Percentiles rank a stretch among this genome's conserved stretches.
Evolutionary conservation across 2,113 vertebrate genomes (phyloP).

Genomic region (Hiodon alosoides): DNA sequence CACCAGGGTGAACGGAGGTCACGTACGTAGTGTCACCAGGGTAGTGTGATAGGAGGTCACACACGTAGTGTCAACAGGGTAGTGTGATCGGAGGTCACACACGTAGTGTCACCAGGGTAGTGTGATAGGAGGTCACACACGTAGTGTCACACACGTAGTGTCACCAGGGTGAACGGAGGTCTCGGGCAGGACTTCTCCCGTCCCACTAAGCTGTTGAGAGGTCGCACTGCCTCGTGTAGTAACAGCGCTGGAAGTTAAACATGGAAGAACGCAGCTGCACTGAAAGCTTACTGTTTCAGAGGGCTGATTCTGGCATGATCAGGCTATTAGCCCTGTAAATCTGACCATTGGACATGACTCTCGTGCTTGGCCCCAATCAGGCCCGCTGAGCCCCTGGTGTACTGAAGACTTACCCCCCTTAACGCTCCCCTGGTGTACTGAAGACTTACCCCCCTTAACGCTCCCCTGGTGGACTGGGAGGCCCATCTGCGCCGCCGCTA

Average conservation of each 20-base stretch:
- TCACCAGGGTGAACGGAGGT: too few species aligned
- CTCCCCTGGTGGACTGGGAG: conserved; percentile 82
- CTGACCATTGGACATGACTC: background rate
- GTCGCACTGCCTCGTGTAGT: background rate
- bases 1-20: background rate
- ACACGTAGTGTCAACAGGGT: too few species aligned
- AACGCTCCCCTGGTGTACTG: conserved; percentile 69
- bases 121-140: too few species aligned
- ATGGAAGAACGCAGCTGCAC: background rate
- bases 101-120: too few species aligned
- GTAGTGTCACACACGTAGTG: too few species aligned
- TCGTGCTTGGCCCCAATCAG: background rate
- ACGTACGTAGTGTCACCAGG: background rate
- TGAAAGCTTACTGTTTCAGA: background rate
- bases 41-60: background rate
- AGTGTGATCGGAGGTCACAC: background rate
- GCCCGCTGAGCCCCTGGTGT: conserved; percentile 29
- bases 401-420: conserved; percentile 73
- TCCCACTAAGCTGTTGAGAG: background rate
- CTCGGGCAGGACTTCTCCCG: background rate
- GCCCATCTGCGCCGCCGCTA: conserved; percentile 80
- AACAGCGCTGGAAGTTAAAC: background rate
- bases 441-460: conserved; percentile 77
- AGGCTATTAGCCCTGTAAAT: background rate
- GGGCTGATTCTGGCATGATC: background rate